Evolutionary conservation across 2,797 vertebrate species (phyloP).

Genomic region (Sarcophilus harrisii): DNA sequence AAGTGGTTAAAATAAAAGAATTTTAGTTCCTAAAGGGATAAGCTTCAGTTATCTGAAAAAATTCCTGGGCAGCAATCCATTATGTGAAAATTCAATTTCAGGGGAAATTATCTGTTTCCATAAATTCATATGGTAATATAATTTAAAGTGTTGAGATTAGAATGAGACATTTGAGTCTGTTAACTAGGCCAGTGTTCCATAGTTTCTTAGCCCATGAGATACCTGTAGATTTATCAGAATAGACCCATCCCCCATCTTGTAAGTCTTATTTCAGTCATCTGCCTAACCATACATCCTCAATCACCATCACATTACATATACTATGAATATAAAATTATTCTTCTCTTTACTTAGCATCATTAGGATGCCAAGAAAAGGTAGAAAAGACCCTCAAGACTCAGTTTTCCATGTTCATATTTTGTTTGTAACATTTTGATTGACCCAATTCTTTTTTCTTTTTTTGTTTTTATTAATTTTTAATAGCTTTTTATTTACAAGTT

Average conservation of each 20-base stretch:
- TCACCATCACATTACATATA: background rate
- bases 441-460: background rate
- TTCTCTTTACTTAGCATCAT: background rate
- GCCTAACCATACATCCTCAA: background rate
- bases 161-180: background rate
- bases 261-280: background rate
- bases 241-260: background rate
- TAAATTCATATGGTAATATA: background rate
- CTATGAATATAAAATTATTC: background rate
- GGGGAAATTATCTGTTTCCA: background rate
- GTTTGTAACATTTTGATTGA: background rate
- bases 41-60: background rate
- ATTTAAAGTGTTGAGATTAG: background rate
- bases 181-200: background rate
- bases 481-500: too few species aligned
- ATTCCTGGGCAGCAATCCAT: background rate
- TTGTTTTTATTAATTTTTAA: too few species aligned
- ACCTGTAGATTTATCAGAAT: background rate
- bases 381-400: background rate
- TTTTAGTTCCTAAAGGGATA: background rate
- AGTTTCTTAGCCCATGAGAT: background rate
- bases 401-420: background rate
- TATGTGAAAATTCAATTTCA: background rate
- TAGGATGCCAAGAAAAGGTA: background rate
- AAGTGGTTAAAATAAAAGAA: constrained; percentile 46